A percentile compares a stretch with the other conserved stretches of the same genome.
These are phyloP conservation scores for Cryptus armator DNA, from an alignment of 2,888 invertebrate species.

Conservation along the genomic window DNA sequence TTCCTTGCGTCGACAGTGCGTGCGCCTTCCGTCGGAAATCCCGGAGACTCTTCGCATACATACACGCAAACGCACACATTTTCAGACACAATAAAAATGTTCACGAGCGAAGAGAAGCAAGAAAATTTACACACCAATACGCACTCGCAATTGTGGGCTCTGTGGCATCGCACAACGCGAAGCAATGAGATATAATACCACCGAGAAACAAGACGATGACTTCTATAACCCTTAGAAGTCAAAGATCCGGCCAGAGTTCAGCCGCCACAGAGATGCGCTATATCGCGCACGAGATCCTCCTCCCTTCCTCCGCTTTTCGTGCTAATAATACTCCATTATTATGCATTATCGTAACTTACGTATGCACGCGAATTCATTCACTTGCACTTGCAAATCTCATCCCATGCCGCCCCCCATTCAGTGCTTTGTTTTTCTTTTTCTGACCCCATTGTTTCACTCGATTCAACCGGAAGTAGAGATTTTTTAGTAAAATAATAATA, in stretches of 20 bases:
- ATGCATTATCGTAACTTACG: conserved; percentile 55
- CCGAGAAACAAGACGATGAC: conserved; percentile 41
- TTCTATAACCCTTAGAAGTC: conserved; percentile 63
- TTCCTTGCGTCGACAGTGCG: conserved; percentile 72
- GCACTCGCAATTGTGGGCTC: conserved; percentile 36
- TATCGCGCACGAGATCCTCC: conserved; percentile 56
- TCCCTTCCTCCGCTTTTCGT: conserved; percentile 37
- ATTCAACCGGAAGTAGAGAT: not conserved
- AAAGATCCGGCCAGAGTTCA: conserved; percentile 68
- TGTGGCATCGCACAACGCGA: conserved; percentile 6
- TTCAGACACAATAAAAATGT: not conserved
- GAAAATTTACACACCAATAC: conserved; percentile 6
- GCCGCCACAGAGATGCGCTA: conserved; percentile 43
- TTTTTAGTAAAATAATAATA: not conserved
- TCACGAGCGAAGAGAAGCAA: conserved; percentile 16
- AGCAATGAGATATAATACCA: not conserved
- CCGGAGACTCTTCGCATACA: conserved; percentile 60
- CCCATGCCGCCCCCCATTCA: too few species aligned
- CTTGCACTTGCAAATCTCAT: conserved; percentile 3
- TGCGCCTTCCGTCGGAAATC: conserved; percentile 74
- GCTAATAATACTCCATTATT: conserved; percentile 67
- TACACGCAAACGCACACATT: not conserved
- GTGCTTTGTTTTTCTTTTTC: too few species aligned
- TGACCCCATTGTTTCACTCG: too few species aligned
- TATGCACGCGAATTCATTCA: conserved; percentile 60